Evolutionary conservation across 1,140 invertebrate species (phyloP), one percentile per base, ranked within the genome.

Genomic region (Carposina sasakii): DNA sequence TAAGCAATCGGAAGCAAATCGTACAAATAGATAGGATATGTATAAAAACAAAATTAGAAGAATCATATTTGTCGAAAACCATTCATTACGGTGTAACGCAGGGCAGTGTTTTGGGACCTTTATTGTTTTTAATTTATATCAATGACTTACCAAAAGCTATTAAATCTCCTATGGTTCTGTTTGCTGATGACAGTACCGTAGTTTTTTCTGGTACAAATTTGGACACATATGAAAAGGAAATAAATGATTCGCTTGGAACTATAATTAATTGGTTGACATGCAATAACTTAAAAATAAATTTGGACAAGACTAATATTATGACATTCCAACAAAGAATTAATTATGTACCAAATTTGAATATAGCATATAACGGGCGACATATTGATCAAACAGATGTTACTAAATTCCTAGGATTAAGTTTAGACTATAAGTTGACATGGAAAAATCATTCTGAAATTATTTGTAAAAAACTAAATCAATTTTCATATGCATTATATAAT

Each of bases 81-180:
- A 2, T 12, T 21, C 2, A 13, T 2, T 30, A 1, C 33, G 46
- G 46, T 0, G 46, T 48, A n/a, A n/a, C 46, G 1, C 46, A 48
- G 15, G 46, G 36, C 8, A 53, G 41, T 42, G 34, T 48, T 13
- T 31, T 54, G 3, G 36, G 46, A 12, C 46, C 46, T 2, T 20
- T 48, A n/a, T 20, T 48, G 16, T 44, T 60, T 16, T 47, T 60
- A 28, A 39, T 72, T 2, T 39, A 40, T 31, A 40, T 48, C 1
- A 48, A 48, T 40, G 36, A 48, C 19, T 19, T 48, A 3, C 36
- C 45, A 28, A 22, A 30, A 10, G 12, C 1, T 1, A 40, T 12
- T 9, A 13, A 13, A 20, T n/a, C 40, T 22, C 28, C 28, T 31
- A 15, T 17, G n/a, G 31, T 30, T 21, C 13, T 48, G 13, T 48